Evolutionary conservation across 2,888 invertebrate species (phyloP).

Genomic region (Hedychridium roseum): DNA sequence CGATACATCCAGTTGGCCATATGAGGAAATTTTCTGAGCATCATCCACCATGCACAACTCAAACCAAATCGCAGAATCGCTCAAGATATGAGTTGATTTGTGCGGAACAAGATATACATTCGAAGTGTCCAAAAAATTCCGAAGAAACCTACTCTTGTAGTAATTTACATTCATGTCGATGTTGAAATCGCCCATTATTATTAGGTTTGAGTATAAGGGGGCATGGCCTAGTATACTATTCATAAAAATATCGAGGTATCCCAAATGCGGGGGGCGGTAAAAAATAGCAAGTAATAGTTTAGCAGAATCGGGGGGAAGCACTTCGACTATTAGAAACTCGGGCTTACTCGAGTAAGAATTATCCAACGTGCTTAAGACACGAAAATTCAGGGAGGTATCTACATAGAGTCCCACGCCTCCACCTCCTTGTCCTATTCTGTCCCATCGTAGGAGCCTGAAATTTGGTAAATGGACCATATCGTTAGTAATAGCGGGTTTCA

Average conservation of each 20-base stretch:
- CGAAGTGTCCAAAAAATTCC: no score
- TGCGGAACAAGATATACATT: no score
- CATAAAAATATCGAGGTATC: not conserved
- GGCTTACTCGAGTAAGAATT: not conserved
- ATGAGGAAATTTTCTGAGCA: no score
- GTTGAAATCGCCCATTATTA: not conserved
- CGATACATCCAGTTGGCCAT: no score
- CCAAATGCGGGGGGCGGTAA: not conserved
- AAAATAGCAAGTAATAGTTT: not conserved
- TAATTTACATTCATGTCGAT: no score
- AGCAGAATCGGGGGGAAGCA: not conserved
- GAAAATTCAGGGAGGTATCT: not conserved
- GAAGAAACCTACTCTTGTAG: no score
- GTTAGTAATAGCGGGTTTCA: not conserved
- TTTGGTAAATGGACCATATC: not conserved
- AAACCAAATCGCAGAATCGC: no score
- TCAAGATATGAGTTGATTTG: no score
- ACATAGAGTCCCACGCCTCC: slow-evolving; percentile 2
- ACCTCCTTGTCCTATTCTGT: not conserved
- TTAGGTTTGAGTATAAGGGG: not conserved
- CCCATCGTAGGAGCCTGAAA: not conserved
- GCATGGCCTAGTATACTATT: not conserved
- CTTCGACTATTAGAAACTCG: not conserved
- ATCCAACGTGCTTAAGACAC: not conserved
- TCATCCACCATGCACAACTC: no score